phyloP scores from a whole-genome alignment of 1,140 invertebrate genomes.

The Drosophila jambulina region DNA sequence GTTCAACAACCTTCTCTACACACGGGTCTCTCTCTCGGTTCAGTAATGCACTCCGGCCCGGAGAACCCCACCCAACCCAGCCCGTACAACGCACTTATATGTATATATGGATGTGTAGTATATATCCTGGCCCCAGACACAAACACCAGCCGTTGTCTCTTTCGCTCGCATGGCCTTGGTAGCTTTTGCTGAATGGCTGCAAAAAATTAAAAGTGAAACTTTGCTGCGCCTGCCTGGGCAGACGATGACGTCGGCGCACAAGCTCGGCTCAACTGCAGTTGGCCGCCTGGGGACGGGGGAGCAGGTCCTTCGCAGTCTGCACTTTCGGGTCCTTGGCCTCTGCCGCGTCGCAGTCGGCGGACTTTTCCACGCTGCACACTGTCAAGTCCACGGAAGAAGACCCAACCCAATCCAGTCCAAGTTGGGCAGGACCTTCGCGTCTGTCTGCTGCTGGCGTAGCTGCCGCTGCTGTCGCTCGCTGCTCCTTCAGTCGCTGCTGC shows the following conservation, averaged over 20 bases:
- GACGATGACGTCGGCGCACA: conserved; percentile 68
- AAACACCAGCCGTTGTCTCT: conserved; percentile 73
- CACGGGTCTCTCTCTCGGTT: conserved; percentile 21
- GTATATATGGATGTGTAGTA: neutral
- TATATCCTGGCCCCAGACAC: conserved; percentile 64
- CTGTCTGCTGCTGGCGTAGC: conserved; percentile 39
- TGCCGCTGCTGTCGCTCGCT: conserved; percentile 4
- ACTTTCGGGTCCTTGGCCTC: conserved; percentile 75
- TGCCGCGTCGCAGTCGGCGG: conserved; percentile 57
- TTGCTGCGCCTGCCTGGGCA: conserved; percentile 63
- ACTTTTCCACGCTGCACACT: conserved; percentile 61
- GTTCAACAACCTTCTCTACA: conserved; percentile 58
- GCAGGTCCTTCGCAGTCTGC: conserved; percentile 21
- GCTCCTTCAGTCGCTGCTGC: conserved; percentile 13
- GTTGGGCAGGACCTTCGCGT: conserved; percentile 71
- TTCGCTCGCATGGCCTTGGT: conserved; percentile 56
- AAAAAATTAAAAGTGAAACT: conserved; percentile 85
- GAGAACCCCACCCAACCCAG: conserved; percentile 26
- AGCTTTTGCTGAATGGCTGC: conserved; percentile 66
- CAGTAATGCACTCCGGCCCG: conserved; percentile 42
- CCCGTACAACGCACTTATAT: neutral
- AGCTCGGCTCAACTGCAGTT: conserved; percentile 61
- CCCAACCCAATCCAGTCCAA: conserved; percentile 38
- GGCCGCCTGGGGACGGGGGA: neutral
- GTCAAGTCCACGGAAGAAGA: conserved; percentile 78